Base-by-base conservation (phyloP, 2,113 vertebrate species). In the Phyllopteryx taeniolatus region DNA sequence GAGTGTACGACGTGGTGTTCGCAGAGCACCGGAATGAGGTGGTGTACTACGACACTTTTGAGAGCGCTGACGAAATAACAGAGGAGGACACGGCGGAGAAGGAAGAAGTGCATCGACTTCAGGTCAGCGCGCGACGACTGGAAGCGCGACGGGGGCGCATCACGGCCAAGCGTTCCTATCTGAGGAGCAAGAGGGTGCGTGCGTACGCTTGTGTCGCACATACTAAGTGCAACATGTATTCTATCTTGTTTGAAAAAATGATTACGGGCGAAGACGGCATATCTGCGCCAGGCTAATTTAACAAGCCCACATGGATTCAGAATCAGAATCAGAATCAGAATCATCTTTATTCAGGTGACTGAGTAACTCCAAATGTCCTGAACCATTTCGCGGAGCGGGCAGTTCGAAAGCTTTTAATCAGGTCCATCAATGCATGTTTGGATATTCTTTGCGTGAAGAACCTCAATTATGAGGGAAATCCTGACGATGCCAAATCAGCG, bases 151-250 rank as follows among this genome's bases (percentile, higher is more conserved):
- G 97, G 80, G 96, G 97, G 53, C 96, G 96, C 73, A 96, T 98
- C 91, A 96, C 94, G 73, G 94, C 96, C 85, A 99, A 99, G 92
- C 97, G 97, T 92, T 96, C 96, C 92, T 98, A 98, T 92, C 95
- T 99, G 92, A 94, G 93, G 92, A 97, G 95, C 89, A 99, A 99
- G 90, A 96, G 94, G 95, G 97, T 98, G 86, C 66, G 97, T 98
- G 86, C 66, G 85, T 85, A 31, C 62, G n/a, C 47, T 6, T 35
- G 8, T 10, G 22, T 19, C 66, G 3, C 3, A 33, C 62, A 39
- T 63, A 17, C n/a, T 2, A 22, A 33, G 47, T 51, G 66, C 22
- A 67, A 19, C 17, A 7, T 67, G 8, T 51, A 31, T 14, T 39
- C 35, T 39, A 39, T 39, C 35, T 39, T 27, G 27, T 27, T 27